These are phyloP conservation scores for Aphelocoma coerulescens DNA, from an alignment of 2,113 vertebrate species.

Conservation along the genomic window DNA sequence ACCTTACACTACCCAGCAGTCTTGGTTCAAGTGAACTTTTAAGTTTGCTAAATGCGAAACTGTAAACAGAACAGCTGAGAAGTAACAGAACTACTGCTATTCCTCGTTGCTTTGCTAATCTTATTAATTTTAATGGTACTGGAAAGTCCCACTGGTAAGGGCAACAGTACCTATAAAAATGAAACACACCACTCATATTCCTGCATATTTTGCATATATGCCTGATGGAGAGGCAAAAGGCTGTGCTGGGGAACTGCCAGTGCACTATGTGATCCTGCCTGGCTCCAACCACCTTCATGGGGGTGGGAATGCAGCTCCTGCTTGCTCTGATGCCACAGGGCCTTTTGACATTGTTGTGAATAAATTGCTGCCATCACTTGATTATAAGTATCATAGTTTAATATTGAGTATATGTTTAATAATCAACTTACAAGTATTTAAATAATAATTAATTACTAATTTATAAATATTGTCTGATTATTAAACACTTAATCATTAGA, in stretches of 20 bases:
- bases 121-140: background rate
- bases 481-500: background rate
- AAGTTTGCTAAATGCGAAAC: background rate
- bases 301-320: background rate
- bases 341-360: background rate
- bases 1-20: background rate
- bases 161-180: background rate
- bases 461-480: background rate
- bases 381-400: background rate
- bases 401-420: background rate
- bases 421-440: background rate
- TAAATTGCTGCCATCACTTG: background rate
- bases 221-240: background rate
- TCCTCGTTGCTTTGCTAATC: background rate
- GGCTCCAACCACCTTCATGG: background rate
- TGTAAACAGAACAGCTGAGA: background rate
- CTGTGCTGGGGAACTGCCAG: background rate
- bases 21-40: background rate
- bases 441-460: background rate
- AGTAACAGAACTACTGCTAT: background rate
- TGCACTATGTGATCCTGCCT: background rate
- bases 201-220: background rate
- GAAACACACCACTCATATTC: background rate
- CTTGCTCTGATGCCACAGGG: fast-evolving
- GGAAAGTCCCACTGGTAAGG: background rate